A percentile compares a stretch with the other conserved stretches of the same genome.
phyloP scores from a whole-genome alignment of 2,888 invertebrate genomes.

The Fissipunctia ypsillon region DNA sequence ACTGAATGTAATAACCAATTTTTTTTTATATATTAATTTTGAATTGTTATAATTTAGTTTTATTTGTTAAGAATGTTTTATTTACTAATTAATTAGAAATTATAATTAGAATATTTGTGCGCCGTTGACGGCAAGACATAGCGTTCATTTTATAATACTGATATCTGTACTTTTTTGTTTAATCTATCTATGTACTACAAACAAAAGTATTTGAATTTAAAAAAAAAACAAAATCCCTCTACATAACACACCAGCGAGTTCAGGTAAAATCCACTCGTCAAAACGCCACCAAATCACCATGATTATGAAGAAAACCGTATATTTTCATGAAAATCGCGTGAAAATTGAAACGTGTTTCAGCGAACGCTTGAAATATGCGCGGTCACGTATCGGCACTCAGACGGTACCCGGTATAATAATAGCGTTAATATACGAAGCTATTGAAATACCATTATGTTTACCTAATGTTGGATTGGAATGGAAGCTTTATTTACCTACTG shows the following conservation, averaged over 20 bases:
- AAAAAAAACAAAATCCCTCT: conserved; percentile 27
- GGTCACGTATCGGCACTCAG: conserved; percentile 76
- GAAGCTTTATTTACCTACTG: conserved; percentile 53
- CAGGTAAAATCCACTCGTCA: conserved; percentile 53
- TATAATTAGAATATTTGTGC: too few relatives aligned
- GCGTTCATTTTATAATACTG: too few relatives aligned
- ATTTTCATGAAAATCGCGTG: conserved; percentile 66
- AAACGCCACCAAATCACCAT: conserved; percentile 53
- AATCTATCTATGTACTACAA: too few relatives aligned
- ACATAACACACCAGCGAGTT: conserved; percentile 4
- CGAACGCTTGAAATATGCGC: conserved; percentile 67
- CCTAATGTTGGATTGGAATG: conserved; percentile 58
- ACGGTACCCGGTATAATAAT: conserved; percentile 64
- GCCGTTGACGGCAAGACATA: too few relatives aligned
- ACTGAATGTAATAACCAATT: too few relatives aligned
- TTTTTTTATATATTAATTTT: too few relatives aligned
- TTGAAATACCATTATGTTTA: conserved; percentile 62
- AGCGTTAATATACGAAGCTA: conserved; percentile 67
- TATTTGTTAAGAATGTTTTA: too few relatives aligned
- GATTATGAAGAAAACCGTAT: conserved; percentile 57
- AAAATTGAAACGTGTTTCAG: conserved; percentile 70
- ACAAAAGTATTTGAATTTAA: too few relatives aligned
- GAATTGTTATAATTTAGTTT: too few relatives aligned
- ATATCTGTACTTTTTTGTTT: too few relatives aligned
- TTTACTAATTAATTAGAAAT: too few relatives aligned